phyloP scores from a whole-genome alignment of 2,888 invertebrate genomes.

The Escarpia spicata region DNA sequence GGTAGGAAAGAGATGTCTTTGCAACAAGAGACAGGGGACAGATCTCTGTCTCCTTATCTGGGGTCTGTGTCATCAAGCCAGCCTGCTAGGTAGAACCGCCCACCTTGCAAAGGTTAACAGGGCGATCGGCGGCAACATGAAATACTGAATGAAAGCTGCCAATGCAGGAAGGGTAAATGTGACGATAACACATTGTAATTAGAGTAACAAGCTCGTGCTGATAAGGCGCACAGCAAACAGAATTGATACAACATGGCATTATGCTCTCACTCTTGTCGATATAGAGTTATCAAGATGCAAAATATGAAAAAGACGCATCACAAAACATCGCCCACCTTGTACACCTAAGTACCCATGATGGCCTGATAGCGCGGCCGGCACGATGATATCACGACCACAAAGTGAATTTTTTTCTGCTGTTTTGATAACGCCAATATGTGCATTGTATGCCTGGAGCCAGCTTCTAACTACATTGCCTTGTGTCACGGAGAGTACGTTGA shows the following conservation, averaged over 20 bases:
- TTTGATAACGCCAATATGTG: not conserved
- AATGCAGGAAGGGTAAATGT: constrained; percentile 7
- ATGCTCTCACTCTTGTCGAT: not conserved
- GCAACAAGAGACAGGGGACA: not conserved
- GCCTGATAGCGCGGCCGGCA: not conserved
- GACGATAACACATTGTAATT: constrained; percentile 12
- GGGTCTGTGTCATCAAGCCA: not conserved
- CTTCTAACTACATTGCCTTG: not conserved
- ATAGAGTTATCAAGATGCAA: not conserved
- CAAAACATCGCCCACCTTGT: not conserved
- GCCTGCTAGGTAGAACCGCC: not conserved
- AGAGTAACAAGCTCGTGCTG: not conserved
- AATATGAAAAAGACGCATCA: not conserved
- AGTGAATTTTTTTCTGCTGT: not conserved
- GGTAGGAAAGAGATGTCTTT: constrained; percentile 2
- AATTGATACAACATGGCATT: not conserved
- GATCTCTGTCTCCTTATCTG: not conserved
- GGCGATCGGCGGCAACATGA: constrained; percentile 6
- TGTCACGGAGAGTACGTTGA: not conserved
- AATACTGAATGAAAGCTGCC: constrained; percentile 5
- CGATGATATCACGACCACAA: constrained; percentile 12
- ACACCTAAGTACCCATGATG: not conserved
- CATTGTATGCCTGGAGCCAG: not conserved
- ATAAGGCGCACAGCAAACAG: not conserved
- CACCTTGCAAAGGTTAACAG: not conserved